These are phyloP conservation scores for Rhegmatorhina hoffmannsi DNA, from an alignment of 2,113 vertebrate genomes.

Conservation along the genomic window DNA sequence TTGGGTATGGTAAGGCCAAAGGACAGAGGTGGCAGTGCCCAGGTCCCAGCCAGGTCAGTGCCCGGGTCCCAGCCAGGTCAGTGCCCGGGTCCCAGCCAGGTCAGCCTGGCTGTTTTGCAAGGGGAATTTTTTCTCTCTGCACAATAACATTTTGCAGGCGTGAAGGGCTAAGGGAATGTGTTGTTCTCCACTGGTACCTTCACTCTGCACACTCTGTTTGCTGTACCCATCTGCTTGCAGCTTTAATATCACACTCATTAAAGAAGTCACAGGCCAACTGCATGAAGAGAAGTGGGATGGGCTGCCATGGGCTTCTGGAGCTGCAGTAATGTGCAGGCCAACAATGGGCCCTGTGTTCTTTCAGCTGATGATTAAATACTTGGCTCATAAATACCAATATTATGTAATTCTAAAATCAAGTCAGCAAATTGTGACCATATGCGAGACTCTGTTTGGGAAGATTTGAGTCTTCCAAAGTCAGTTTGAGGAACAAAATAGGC, in stretches of 20 bases:
- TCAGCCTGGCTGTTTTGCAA: neutral
- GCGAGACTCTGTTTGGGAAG: neutral
- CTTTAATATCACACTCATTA: neutral
- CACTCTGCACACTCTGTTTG: neutral
- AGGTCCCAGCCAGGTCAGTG: too few species aligned
- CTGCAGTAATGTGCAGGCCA: neutral
- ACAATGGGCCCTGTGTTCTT: constrained; percentile 42
- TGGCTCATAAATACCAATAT: constrained; percentile 45
- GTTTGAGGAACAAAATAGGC: neutral
- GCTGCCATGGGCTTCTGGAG: neutral
- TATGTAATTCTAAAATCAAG: constrained; percentile 29
- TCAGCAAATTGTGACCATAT: constrained; percentile 40
- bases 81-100: neutral
- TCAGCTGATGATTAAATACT: constrained; percentile 35
- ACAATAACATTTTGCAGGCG: neutral
- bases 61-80: too few species aligned
- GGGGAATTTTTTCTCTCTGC: neutral
- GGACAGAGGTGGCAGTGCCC: neutral
- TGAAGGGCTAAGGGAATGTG: neutral
- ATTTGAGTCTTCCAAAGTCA: neutral
- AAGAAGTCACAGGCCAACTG: neutral
- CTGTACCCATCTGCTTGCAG: neutral
- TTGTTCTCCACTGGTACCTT: neutral
- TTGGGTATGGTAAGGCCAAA: neutral
- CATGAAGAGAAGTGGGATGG: neutral